These are phyloP conservation scores for Apomyelois bistriatella DNA, from an alignment of 2,888 invertebrate genomes.

Conservation along the genomic window DNA sequence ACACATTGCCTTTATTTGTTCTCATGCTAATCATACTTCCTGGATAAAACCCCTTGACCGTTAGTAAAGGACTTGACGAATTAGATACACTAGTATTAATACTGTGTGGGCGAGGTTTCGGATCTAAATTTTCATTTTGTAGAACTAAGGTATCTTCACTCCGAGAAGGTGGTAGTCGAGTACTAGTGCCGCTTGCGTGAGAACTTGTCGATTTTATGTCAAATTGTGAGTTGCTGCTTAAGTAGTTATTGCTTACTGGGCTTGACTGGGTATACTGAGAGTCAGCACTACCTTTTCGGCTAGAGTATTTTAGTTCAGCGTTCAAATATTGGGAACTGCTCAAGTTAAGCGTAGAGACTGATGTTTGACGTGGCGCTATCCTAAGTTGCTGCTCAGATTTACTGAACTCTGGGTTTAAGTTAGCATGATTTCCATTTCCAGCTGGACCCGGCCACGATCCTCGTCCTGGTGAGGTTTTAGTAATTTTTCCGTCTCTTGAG, in stretches of 20 bases:
- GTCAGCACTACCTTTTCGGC: slow-evolving; percentile 80
- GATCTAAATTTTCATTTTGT: slow-evolving; percentile 57
- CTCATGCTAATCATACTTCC: slow-evolving; percentile 83
- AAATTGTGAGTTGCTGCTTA: slow-evolving; percentile 67
- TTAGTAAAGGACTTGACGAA: slow-evolving; percentile 85
- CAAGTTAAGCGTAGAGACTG: slow-evolving; percentile 73
- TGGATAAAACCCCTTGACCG: slow-evolving; percentile 81
- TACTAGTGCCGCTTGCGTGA: slow-evolving; percentile 61
- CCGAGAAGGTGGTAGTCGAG: slow-evolving; percentile 85
- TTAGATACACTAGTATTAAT: slow-evolving; percentile 82
- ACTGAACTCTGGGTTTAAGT: slow-evolving; percentile 85
- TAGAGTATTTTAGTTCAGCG: slow-evolving; percentile 62
- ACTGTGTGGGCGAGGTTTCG: slow-evolving; percentile 79
- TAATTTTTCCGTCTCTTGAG: slow-evolving; percentile 85
- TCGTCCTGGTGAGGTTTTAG: slow-evolving; percentile 87
- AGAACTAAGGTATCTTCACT: slow-evolving; percentile 87
- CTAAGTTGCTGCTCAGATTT: slow-evolving; percentile 90
- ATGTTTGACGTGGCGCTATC: slow-evolving; percentile 73
- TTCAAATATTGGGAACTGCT: slow-evolving; percentile 77
- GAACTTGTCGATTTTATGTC: slow-evolving; percentile 64
- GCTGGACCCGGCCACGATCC: slow-evolving; percentile 94
- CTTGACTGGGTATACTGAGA: slow-evolving; percentile 80
- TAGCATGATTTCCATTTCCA: slow-evolving; percentile 73
- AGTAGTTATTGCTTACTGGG: slow-evolving; percentile 57
- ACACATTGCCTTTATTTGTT: slow-evolving; percentile 78